Evolutionary conservation across 1,140 invertebrate genomes (phyloP).

Genomic region (Drosophila kanapiae): DNA sequence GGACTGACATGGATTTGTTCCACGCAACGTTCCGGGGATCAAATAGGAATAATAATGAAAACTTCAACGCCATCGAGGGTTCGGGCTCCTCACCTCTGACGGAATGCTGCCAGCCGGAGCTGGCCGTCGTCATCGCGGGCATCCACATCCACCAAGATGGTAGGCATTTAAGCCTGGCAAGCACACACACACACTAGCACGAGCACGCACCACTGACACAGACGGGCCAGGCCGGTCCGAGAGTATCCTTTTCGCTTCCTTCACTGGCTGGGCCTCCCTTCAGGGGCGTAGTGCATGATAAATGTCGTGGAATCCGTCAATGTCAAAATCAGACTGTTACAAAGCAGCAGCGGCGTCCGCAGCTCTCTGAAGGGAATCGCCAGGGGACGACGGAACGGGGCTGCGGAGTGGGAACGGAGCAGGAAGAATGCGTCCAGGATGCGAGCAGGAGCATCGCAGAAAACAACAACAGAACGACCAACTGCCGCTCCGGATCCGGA

Average conservation of each 20-base stretch:
- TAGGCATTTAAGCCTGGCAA: slow-evolving; percentile 51
- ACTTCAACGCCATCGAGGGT: slow-evolving; percentile 56
- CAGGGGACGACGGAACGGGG: background rate
- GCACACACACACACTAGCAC: slow-evolving; percentile 12
- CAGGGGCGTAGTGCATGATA: slow-evolving; percentile 69
- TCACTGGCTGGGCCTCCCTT: slow-evolving; percentile 45
- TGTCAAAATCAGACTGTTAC: slow-evolving; percentile 83
- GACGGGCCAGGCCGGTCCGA: slow-evolving; percentile 32
- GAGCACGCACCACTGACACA: slow-evolving; percentile 21
- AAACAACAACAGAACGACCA: slow-evolving; percentile 25
- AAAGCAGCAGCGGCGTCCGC: slow-evolving; percentile 61
- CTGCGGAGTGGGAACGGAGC: slow-evolving; percentile 19
- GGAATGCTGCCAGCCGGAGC: slow-evolving; percentile 62
- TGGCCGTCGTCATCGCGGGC: slow-evolving; percentile 36
- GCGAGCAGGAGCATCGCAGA: slow-evolving; percentile 44
- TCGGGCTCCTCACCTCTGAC: slow-evolving; percentile 41
- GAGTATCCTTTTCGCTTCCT: slow-evolving; percentile 63
- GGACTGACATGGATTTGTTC: slow-evolving; percentile 49
- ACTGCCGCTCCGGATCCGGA: slow-evolving; percentile 27
- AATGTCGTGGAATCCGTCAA: slow-evolving; percentile 76
- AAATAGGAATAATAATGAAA: slow-evolving; percentile 64
- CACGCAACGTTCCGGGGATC: slow-evolving; percentile 61
- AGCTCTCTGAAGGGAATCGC: slow-evolving; percentile 38
- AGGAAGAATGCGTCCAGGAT: slow-evolving; percentile 40
- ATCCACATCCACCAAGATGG: slow-evolving; percentile 55